Base-by-base conservation (phyloP, 1,140 invertebrate species). In the Eubasilissa regina region DNA sequence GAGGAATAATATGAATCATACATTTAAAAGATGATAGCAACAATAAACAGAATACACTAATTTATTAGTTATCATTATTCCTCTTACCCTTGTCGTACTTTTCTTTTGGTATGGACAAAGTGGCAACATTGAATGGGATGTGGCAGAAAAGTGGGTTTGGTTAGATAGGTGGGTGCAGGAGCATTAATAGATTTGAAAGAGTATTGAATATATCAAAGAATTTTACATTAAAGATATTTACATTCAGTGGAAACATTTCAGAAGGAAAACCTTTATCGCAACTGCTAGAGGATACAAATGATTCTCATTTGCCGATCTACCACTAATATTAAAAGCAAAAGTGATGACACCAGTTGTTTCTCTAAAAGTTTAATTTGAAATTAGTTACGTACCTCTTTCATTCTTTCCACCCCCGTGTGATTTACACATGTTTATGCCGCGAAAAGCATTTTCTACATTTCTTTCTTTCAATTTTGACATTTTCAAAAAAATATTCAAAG, bases 321-420 rank as follows among this genome's bases (percentile, higher is more conserved):
- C 13, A 13, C 25, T 58, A 11, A 11, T 9, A 43, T 45, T 44
- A 43, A 19, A 21, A 60, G 1, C n/a, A 73, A 55, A 45, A 73
- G n/a, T 73, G 10, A 15, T 17, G 10, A 12, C 25, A 35, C 25
- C 6, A 35, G 25, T 35, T 35, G 1, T 35, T 35, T 35, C 6
- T 35, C 1, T 35, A 6, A 1, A 35, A 35, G 25, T 35, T 3
- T 35, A 35, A 35, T 35, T 3, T 35, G 6, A 35, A 35, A 35
- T 35, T 35, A 76, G 7, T 4, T 6, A 77, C 13, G 12, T 72
- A 78, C 77, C 60, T 78, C 47, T 78, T 58, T 78, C 53, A 17
- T 72, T 55, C 10, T 15, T 11, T 10, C 77, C 77, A 19, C 77
- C 77, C 12, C 77, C 77, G 47, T 78, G 77, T 19, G 77, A 56